Conservation (phyloP, 2,888 invertebrate species). For the Leptura quadrifasciata region DNA sequence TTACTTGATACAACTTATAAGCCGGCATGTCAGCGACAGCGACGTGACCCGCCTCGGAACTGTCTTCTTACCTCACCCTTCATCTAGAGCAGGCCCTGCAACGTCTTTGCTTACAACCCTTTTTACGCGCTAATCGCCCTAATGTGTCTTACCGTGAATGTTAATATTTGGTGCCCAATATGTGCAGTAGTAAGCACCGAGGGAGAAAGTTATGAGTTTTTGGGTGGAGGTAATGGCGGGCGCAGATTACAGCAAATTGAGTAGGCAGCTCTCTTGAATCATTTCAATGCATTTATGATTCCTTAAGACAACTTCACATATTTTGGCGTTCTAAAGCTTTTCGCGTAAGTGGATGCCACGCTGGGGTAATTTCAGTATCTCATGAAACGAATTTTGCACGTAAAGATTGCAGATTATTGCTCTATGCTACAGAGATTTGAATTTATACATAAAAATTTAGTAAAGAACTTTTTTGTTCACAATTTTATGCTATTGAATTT, state of each 20-base stretch:
- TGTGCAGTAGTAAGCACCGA: constrained; percentile 38
- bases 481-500: no score
- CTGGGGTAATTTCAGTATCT: no score
- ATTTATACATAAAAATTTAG: no score
- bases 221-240: constrained; percentile 11
- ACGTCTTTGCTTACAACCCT: constrained; percentile 63
- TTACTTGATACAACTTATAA: constrained; percentile 73
- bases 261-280: constrained; percentile 13
- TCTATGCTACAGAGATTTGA: no score
- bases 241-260: constrained; percentile 21
- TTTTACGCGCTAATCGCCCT: constrained; percentile 63
- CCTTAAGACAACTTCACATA: background rate
- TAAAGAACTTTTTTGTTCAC: no score
- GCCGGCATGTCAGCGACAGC: constrained; percentile 68
- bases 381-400: no score
- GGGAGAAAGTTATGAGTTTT: constrained; percentile 30
- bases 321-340: background rate
- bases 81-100: constrained; percentile 44
- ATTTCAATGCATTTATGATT: background rate
- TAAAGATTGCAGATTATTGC: no score
- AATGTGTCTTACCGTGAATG: constrained; percentile 60
- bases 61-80: constrained; percentile 62
- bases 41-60: constrained; percentile 71
- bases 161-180: constrained; percentile 58
- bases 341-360: no score